Base-by-base conservation (phyloP, 2,113 vertebrate species). In the Laticauda laticaudata region DNA sequence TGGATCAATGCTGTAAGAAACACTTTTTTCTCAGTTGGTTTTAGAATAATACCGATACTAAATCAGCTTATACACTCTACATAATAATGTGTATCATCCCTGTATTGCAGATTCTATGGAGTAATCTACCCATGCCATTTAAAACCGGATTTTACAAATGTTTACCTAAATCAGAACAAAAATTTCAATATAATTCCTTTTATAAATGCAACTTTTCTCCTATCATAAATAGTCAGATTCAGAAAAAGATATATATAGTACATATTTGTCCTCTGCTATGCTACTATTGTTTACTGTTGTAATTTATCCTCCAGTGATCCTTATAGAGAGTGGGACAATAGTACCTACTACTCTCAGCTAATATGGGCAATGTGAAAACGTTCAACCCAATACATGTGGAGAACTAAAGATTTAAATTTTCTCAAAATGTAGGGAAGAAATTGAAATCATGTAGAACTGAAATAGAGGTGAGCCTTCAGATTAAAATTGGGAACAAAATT, bases 1-100 rank as follows among this genome's bases (percentile, higher is more conserved):
- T 99, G 99, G 98, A 98, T 97, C 89, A 98, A 98, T 95, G 98
- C 98, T 97, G 99, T 99, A 98, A 96, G 99, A 97, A 94, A 64
- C 4, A 39, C 39, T 3, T 89, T 45, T 54, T 54, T 21, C 11
- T 94, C 95, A 92, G 95, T 96, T 96, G 96, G 95, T 97, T 96
- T 89, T 23, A 86, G 39, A 48, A 86, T 51, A 51, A 87, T 87
- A 57, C 57, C 7, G 2, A 23, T 61, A 26, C 43, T 53, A 51
- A n/a, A 12, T 61, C 75, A 86, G 11, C 39, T 86, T 87, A 10
- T n/a, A 51, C 69, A 48, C 3, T 23, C 51, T 24, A 48, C 7
- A 5, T 59, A n/a, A 81, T 56, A 64, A 39, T 0, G 3, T 15
- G 34, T 39, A 20, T 39, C 59, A 48, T 61, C 24, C 15, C 56